Percentiles rank a stretch among this genome's conserved stretches.
Evolutionary conservation across 2,888 invertebrate species (phyloP).

Genomic region (Hesperia comma): DNA sequence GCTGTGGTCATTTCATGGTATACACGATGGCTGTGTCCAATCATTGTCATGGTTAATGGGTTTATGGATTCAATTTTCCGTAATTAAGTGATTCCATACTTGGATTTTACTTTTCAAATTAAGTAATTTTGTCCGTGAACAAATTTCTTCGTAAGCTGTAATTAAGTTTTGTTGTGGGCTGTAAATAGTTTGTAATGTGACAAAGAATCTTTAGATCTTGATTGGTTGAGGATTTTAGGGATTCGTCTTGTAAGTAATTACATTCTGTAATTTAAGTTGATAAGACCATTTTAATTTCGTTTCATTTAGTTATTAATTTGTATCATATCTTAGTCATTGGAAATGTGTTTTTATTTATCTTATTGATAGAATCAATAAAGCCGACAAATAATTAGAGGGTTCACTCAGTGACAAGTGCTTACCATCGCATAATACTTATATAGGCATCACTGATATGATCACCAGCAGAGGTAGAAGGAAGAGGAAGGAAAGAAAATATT

Average conservation of each 20-base stretch:
- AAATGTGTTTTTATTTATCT: too few species aligned
- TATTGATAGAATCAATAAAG: too few species aligned
- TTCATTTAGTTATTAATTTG: neutral
- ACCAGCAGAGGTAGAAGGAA: too few species aligned
- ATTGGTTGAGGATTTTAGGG: neutral
- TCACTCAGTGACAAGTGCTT: too few species aligned
- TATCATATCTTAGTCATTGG: neutral
- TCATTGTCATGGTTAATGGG: constrained; percentile 18
- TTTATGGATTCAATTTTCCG: constrained; percentile 29
- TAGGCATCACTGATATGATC: too few species aligned
- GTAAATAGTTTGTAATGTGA: constrained; percentile 14
- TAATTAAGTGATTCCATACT: constrained; percentile 23
- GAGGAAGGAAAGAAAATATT: too few species aligned
- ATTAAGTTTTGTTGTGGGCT: constrained; percentile 22
- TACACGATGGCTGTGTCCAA: constrained; percentile 12
- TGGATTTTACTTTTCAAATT: constrained; percentile 19
- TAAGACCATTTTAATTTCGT: neutral
- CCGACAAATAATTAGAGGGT: too few species aligned
- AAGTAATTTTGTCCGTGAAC: constrained; percentile 22
- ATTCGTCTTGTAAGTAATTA: neutral
- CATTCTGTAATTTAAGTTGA: neutral
- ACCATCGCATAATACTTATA: too few species aligned
- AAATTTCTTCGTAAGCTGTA: constrained; percentile 6
- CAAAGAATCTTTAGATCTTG: constrained; percentile 1
- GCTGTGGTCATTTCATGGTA: constrained; percentile 20